Conservation (phyloP, 2,113 vertebrate genomes). For the Enhydra lutris region DNA sequence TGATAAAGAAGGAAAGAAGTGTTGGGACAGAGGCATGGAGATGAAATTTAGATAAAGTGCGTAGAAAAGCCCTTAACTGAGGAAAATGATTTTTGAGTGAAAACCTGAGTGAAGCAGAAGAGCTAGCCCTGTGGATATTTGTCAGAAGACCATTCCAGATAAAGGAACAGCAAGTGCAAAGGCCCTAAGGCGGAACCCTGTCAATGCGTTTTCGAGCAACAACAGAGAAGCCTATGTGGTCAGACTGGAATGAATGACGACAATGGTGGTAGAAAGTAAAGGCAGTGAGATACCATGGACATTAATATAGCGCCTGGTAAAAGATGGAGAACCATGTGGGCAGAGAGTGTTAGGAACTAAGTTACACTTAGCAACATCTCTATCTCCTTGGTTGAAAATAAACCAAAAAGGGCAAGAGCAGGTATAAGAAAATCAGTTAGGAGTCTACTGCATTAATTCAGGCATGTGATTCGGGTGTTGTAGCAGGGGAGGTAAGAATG, state of each 20-base stretch:
- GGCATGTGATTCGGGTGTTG: neutral
- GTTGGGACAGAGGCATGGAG: neutral
- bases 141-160: neutral
- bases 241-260: neutral
- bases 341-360: neutral
- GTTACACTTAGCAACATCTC: neutral
- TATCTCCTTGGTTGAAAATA: neutral
- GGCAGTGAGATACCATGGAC: neutral
- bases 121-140: neutral
- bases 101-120: neutral
- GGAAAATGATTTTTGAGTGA: neutral
- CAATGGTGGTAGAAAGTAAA: neutral
- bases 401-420: neutral
- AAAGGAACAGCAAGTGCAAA: neutral
- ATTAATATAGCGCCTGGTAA: neutral
- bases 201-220: neutral
- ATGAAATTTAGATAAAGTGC: neutral
- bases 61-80: neutral
- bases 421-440: neutral
- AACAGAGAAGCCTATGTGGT: neutral
- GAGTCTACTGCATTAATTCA: neutral
- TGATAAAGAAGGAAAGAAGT: neutral
- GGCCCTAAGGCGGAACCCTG: neutral
- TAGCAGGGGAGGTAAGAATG: neutral
- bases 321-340: neutral